phyloP scores from a whole-genome alignment of 2,797 vertebrate species.

The Phrynocephalus forsythii region DNA sequence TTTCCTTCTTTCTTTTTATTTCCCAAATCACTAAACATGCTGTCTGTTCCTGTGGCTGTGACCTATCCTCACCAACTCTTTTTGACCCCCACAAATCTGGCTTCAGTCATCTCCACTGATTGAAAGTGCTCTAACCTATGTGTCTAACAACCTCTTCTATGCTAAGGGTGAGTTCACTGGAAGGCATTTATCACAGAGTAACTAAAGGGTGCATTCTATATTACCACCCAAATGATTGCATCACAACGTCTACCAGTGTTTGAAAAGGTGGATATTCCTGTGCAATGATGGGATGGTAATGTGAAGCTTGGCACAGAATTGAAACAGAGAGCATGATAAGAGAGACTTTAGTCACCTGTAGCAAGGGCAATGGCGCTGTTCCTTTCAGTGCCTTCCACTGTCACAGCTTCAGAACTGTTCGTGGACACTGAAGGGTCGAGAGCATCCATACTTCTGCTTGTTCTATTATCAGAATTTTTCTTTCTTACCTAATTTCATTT shows the following conservation, averaged over 20 bases:
- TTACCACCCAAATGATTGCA: slow-evolving; percentile 1
- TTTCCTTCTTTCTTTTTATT: slow-evolving; percentile 20
- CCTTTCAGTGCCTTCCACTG: background rate
- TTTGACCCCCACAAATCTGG: slow-evolving; percentile 28
- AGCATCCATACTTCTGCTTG: background rate
- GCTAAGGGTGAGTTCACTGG: slow-evolving; percentile 26
- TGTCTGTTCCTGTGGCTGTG: slow-evolving; percentile 18
- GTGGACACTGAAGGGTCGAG: background rate
- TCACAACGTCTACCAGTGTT: background rate
- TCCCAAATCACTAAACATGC: slow-evolving; percentile 14
- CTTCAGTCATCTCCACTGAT: background rate
- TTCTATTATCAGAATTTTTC: background rate
- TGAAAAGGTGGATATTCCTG: slow-evolving; percentile 13
- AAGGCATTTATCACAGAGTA: slow-evolving; percentile 14
- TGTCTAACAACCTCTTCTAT: slow-evolving; percentile 23
- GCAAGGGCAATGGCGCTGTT: background rate
- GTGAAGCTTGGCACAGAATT: background rate
- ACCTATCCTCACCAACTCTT: slow-evolving; percentile 16
- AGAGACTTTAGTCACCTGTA: background rate
- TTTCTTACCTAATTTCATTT: background rate
- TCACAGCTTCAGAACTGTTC: background rate
- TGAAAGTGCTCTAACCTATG: slow-evolving; percentile 18
- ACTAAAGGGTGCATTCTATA: slow-evolving; percentile 14
- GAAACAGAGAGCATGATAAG: background rate
- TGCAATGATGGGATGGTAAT: background rate